Percentiles rank a stretch among this genome's conserved stretches.
Evolutionary conservation across 1,140 invertebrate species (phyloP).

Genomic region (Leptopilina boulardi): DNA sequence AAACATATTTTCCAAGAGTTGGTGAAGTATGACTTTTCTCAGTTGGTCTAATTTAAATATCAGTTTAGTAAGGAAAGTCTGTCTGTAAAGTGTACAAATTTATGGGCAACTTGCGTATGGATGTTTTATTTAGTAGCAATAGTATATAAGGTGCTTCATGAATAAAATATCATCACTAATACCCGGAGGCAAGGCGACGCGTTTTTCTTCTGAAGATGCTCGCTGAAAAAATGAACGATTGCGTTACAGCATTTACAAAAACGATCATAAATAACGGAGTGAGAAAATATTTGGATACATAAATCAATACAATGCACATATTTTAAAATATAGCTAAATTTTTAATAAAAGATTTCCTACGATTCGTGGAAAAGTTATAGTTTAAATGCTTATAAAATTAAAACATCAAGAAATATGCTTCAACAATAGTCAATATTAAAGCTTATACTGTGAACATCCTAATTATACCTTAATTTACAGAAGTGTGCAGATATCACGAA

Average conservation of each 20-base stretch:
- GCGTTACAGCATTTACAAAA: conserved; percentile 64
- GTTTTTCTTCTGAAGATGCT: conserved; percentile 70
- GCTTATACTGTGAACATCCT: too few relatives aligned
- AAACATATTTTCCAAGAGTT: conserved; percentile 36
- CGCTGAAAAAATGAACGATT: conserved; percentile 65
- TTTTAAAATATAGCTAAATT: too few relatives aligned
- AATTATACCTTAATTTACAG: too few relatives aligned
- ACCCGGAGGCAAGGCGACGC: conserved; percentile 70
- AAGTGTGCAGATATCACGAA: too few relatives aligned
- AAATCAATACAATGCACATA: too few relatives aligned
- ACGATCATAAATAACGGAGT: conserved; percentile 62
- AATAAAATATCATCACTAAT: conserved; percentile 76
- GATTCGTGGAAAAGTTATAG: too few relatives aligned
- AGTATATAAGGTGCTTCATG: conserved; percentile 72
- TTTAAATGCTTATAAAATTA: too few relatives aligned
- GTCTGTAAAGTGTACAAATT: conserved; percentile 76
- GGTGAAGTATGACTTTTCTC: conserved; percentile 61
- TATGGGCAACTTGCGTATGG: conserved; percentile 72
- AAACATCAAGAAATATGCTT: too few relatives aligned
- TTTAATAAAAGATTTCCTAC: too few relatives aligned
- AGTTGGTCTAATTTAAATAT: conserved; percentile 77
- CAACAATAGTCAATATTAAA: too few relatives aligned
- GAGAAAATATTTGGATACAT: conserved; percentile 6
- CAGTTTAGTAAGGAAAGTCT: conserved; percentile 73
- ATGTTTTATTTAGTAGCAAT: conserved; percentile 75